Evolutionary conservation across 2,797 vertebrate species (phyloP), one percentile per base, ranked within the genome.

Genomic region (Tympanoctomys barrerae): DNA sequence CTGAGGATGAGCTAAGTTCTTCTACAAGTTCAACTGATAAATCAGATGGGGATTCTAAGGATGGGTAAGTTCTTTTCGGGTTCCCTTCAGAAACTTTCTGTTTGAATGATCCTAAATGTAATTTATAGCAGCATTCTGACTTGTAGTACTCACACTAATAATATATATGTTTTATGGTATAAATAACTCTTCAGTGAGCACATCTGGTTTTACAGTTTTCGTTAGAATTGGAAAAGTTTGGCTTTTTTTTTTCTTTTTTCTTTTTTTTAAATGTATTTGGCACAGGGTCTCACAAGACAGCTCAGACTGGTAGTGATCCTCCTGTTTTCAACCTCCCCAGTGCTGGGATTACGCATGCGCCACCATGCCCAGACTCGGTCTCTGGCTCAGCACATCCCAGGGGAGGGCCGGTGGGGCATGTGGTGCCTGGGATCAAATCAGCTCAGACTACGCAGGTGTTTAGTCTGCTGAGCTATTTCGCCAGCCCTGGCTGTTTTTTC

Each of bases 11-110:
- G 59, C 98, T 99, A 94, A 99, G 98, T 97, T 99, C 99, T 89
- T 99, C 99, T 86, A 99, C 99, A 93, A 99, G 99, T 97, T 99
- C 99, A 89, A 99, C 99, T 28, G 99, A 99, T 71, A 99, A 99
- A 80, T 99, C 99, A 70, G 99, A 99, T 96, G 99, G 99, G 36
- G 99, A 99, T 96, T 98, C 97, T 96, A 99, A 98, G 94, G 99
- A 99, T 91, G 98, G 98, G 99, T 99, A 89, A 98, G 98, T 96
- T 39, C 80, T 93, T 92, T 85, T 92, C 79, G 95, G 22, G 79
- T 90, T 96, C 36, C 36, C 26, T 94, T 88, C 49, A 79, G 71
- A 82, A 93, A 62, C n/a, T 82, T 94, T 95, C n/a, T 94, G 24
- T 94, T 93, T 94, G 49, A 95, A n/a, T 91, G 24, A 86, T 73